phyloP scores from a whole-genome alignment of 2,888 invertebrate species.

The Melanostoma mellinum region DNA sequence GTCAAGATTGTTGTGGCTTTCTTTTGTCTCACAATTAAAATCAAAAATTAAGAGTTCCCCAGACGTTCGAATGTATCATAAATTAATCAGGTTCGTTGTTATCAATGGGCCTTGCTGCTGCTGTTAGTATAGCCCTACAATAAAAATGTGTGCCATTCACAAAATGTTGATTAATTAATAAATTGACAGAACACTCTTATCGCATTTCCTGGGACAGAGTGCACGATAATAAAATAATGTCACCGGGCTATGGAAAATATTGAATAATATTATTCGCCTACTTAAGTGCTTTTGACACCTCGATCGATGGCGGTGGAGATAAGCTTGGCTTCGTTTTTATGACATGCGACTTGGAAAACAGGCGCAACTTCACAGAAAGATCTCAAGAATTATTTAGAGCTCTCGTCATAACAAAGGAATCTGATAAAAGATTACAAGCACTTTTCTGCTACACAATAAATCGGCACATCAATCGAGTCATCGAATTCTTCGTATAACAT shows the following conservation, averaged over 20 bases:
- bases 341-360: too few species aligned
- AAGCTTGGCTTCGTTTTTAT: neutral
- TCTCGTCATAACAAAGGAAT: neutral
- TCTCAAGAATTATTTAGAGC: too few species aligned
- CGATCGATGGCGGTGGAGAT: neutral
- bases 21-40: slow-evolving; percentile 1
- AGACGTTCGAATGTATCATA: slow-evolving; percentile 12
- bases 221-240: slow-evolving; percentile 15
- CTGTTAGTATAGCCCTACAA: slow-evolving; percentile 13
- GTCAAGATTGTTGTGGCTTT: slow-evolving; percentile 36
- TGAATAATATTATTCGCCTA: neutral
- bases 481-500: slow-evolving; percentile 30
- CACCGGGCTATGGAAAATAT: slow-evolving; percentile 1
- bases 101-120: slow-evolving; percentile 30
- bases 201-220: slow-evolving; percentile 29
- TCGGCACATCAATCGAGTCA: slow-evolving; percentile 66
- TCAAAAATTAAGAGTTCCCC: neutral
- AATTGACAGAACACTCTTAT: slow-evolving; percentile 32
- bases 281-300: slow-evolving; percentile 19
- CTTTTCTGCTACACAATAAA: slow-evolving; percentile 52
- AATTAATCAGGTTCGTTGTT: slow-evolving; percentile 52
- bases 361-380: too few species aligned
- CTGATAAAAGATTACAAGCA: slow-evolving; percentile 41
- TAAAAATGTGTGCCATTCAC: slow-evolving; percentile 43
- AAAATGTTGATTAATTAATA: slow-evolving; percentile 45